These are phyloP conservation scores for Whitmania pigra DNA, from an alignment of 1,140 invertebrate species.

Conservation along the genomic window DNA sequence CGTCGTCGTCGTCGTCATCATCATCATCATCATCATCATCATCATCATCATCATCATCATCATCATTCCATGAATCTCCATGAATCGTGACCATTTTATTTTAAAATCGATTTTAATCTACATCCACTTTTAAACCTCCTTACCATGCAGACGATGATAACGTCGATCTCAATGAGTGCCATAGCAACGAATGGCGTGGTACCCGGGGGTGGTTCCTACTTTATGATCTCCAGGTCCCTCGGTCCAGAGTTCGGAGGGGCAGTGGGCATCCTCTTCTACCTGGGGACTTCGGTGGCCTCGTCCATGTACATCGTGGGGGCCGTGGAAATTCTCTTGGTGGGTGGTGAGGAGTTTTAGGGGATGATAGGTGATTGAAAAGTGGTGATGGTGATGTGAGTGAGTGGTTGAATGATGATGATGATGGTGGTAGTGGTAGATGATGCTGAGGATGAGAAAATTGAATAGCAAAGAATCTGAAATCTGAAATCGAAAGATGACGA, in stretches of 20 bases:
- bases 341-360: constrained; percentile 30
- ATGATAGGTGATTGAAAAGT: background rate
- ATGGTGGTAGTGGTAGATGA: too few species aligned
- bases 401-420: background rate
- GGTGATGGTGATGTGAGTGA: background rate
- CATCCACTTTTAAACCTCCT: background rate
- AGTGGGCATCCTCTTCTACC: constrained; percentile 94
- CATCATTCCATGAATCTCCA: too few species aligned
- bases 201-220: constrained; percentile 94
- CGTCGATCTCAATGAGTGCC: constrained; percentile 95
- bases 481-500: too few species aligned
- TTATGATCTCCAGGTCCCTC: constrained; percentile 95
- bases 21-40: too few species aligned
- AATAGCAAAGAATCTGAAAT: too few species aligned
- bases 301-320: constrained; percentile 93
- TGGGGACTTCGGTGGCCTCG: constrained; percentile 89
- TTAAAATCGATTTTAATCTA: background rate
- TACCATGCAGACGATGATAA: constrained; percentile 74
- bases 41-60: too few species aligned
- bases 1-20: too few species aligned
- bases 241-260: constrained; percentile 97
- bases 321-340: constrained; percentile 91
- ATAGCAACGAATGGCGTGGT: constrained; percentile 99
- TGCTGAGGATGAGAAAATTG: too few species aligned
- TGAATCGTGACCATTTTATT: background rate